Evolutionary conservation across 2,888 invertebrate species (phyloP).

Genomic region (Troides oblongomaculatus): DNA sequence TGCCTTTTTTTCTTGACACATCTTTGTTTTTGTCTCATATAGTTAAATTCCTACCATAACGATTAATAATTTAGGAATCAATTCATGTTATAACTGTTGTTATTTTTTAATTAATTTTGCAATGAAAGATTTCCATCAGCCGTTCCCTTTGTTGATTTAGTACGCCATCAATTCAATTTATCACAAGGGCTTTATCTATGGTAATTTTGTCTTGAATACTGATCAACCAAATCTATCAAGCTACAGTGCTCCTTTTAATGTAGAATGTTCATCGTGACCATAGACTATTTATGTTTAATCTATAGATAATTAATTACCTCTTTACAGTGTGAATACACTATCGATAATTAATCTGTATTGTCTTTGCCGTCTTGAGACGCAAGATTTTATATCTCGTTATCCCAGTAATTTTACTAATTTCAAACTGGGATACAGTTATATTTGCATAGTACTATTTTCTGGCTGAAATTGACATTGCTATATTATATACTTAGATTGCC

Average conservation of each 20-base stretch:
- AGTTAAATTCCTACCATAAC: no score
- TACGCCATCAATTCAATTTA: constrained; percentile 2
- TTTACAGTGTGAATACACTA: background rate
- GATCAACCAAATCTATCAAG: constrained; percentile 1
- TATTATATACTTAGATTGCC: no score
- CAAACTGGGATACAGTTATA: no score
- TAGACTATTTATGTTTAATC: background rate
- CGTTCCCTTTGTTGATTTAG: background rate
- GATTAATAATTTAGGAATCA: no score
- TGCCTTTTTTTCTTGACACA: no score
- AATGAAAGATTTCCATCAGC: background rate
- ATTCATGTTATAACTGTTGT: background rate
- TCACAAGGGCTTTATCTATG: constrained; percentile 13
- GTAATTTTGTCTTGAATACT: constrained; percentile 12
- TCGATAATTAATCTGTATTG: no score
- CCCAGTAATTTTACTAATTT: no score
- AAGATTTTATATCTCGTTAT: no score
- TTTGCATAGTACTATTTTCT: no score
- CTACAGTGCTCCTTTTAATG: background rate
- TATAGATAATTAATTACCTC: background rate
- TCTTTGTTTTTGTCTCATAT: no score
- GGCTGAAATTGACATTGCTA: no score
- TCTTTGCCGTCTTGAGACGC: no score
- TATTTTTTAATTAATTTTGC: background rate
- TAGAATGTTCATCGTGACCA: background rate